phyloP scores from a whole-genome alignment of 2,888 invertebrate genomes.

The Clusia tigrina region DNA sequence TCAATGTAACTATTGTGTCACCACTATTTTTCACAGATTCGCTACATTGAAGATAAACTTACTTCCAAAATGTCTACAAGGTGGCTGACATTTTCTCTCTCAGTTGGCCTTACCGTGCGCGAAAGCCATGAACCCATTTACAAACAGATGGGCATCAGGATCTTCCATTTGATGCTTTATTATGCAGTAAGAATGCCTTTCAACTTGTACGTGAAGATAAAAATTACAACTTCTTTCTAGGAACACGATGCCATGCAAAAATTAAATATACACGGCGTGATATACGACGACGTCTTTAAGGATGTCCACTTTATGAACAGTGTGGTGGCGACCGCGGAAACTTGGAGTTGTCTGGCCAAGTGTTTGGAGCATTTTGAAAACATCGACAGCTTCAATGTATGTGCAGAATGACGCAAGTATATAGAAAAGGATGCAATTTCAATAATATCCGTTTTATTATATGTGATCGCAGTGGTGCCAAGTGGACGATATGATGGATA shows the following conservation, averaged over 20 bases:
- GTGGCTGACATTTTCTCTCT: conserved; percentile 52
- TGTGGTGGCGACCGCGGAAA: conserved; percentile 37
- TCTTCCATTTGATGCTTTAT: conserved; percentile 50
- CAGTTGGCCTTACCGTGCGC: conserved; percentile 54
- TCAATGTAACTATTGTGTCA: neutral
- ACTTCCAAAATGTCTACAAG: conserved; percentile 36
- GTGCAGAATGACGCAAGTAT: neutral
- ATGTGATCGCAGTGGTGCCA: conserved; percentile 54
- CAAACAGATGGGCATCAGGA: conserved; percentile 51
- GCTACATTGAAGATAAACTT: conserved; percentile 14
- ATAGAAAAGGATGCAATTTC: neutral
- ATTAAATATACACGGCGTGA: conserved; percentile 57
- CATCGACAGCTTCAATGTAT: conserved; percentile 48
- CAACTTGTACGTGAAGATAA: neutral
- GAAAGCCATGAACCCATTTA: conserved; percentile 52
- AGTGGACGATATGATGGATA: conserved; percentile 59
- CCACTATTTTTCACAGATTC: conserved; percentile 34
- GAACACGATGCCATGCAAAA: conserved; percentile 43
- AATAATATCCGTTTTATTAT: neutral
- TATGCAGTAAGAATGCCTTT: conserved; percentile 44
- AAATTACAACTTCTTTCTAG: conserved; percentile 31
- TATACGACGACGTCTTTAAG: conserved; percentile 54
- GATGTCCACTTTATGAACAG: conserved; percentile 49
- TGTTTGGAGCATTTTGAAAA: conserved; percentile 53
- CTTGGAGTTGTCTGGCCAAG: conserved; percentile 56